These are phyloP conservation scores for Eumacrocentrus americanus DNA, from an alignment of 2,888 invertebrate species.

Conservation along the genomic window DNA sequence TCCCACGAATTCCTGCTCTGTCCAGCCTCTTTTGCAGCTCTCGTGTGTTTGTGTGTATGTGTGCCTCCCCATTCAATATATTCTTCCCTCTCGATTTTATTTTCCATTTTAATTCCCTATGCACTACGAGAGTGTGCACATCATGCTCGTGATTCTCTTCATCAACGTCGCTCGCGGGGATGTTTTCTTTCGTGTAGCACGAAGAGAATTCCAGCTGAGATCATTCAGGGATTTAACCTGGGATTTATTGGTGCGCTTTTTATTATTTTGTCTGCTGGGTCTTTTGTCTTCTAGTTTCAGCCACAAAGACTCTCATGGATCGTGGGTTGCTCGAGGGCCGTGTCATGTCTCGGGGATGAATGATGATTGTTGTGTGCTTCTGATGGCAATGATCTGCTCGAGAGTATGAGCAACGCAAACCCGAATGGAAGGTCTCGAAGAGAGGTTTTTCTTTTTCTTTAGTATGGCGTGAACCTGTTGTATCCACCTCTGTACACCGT, in stretches of 20 bases:
- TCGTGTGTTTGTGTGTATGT: no score
- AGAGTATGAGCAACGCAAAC: slow-evolving; percentile 53
- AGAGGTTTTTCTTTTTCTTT: slow-evolving; percentile 56
- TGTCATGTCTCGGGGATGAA: slow-evolving; percentile 44
- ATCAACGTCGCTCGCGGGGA: slow-evolving; percentile 13
- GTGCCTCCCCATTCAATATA: not conserved
- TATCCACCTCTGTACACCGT: slow-evolving; percentile 93
- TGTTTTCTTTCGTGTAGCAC: slow-evolving; percentile 1
- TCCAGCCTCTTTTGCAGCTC: not conserved
- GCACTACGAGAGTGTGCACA: not conserved
- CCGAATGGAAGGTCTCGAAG: slow-evolving; percentile 44
- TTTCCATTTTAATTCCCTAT: not conserved
- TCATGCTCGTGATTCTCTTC: slow-evolving; percentile 10
- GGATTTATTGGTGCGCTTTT: slow-evolving; percentile 9
- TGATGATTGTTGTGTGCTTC: slow-evolving; percentile 46
- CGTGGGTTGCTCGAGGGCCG: slow-evolving; percentile 1
- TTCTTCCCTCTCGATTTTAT: not conserved
- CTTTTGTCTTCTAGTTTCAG: not conserved
- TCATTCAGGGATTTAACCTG: slow-evolving; percentile 6
- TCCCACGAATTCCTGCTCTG: not conserved
- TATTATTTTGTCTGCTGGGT: not conserved
- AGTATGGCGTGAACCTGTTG: slow-evolving; percentile 95
- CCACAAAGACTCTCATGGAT: not conserved
- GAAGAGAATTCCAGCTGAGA: slow-evolving; percentile 12
- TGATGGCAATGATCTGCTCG: slow-evolving; percentile 54